These are phyloP conservation scores for Acanthurus lineatus DNA, from an alignment of 2,797 vertebrate species.

Conservation along the genomic window DNA sequence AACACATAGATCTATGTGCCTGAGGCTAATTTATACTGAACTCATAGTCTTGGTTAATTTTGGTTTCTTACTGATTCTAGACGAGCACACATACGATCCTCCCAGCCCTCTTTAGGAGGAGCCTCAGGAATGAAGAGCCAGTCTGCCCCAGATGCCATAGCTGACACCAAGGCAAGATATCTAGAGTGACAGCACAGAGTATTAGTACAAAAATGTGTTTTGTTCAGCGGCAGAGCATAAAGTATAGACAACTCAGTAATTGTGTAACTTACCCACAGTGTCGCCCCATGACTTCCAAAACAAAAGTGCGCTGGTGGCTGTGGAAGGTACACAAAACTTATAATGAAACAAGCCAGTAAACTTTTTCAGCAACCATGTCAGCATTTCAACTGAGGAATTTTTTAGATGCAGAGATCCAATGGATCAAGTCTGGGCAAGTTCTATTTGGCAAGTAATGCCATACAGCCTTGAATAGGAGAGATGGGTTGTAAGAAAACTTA, in stretches of 20 bases:
- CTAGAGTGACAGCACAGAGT: constrained; percentile 69
- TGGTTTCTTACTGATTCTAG: constrained; percentile 87
- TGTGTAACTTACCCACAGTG: constrained; percentile 92
- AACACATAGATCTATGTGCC: background rate
- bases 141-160: constrained; percentile 94
- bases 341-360: background rate
- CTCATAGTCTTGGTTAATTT: no score
- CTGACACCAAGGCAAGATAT: constrained; percentile 95
- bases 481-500: background rate
- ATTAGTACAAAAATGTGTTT: background rate
- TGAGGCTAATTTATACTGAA: no score
- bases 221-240: background rate
- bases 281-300: constrained; percentile 97
- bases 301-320: constrained; percentile 96
- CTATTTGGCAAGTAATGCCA: background rate
- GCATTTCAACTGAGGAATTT: background rate
- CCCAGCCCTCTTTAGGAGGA: constrained; percentile 94
- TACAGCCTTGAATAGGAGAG: background rate
- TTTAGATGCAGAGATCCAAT: background rate
- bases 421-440: constrained; percentile 53
- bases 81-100: constrained; percentile 92
- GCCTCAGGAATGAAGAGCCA: constrained; percentile 97
- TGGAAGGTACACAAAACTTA: constrained; percentile 6
- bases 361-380: background rate
- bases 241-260: background rate